These are phyloP conservation scores for Eremobia ochroleuca DNA, from an alignment of 2,888 invertebrate species.

Conservation along the genomic window DNA sequence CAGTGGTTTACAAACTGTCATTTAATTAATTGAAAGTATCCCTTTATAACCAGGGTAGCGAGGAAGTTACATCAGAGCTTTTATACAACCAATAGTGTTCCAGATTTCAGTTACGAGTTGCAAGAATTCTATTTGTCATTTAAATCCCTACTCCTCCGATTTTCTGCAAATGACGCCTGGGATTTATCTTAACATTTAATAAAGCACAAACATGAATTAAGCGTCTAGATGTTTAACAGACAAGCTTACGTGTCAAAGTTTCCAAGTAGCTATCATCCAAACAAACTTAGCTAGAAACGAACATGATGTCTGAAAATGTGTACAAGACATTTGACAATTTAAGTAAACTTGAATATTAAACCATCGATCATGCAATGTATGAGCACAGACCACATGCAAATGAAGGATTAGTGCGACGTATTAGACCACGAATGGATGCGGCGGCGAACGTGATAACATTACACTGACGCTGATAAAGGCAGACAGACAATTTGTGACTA, in stretches of 20 bases:
- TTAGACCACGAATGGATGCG: slow-evolving; percentile 57
- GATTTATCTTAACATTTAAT: slow-evolving; percentile 18
- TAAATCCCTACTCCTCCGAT: background rate
- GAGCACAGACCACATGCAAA: slow-evolving; percentile 57
- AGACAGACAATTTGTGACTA: background rate
- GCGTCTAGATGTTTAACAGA: slow-evolving; percentile 1
- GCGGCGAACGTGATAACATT: slow-evolving; percentile 31
- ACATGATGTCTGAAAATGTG: background rate
- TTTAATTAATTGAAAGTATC: slow-evolving; percentile 10
- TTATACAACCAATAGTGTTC: slow-evolving; percentile 17
- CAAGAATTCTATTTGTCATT: slow-evolving; percentile 19
- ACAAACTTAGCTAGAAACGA: background rate
- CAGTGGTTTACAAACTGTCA: background rate
- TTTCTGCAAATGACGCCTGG: slow-evolving; percentile 2
- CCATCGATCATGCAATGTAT: slow-evolving; percentile 43
- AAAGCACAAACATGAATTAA: slow-evolving; percentile 32
- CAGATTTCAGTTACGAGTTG: background rate
- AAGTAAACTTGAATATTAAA: slow-evolving; percentile 21
- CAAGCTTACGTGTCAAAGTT: slow-evolving; percentile 30
- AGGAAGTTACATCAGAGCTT: background rate
- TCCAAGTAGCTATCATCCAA: background rate
- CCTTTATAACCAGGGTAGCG: slow-evolving; percentile 2
- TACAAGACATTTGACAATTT: background rate
- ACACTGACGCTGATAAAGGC: slow-evolving; percentile 16
- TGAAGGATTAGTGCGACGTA: slow-evolving; percentile 60